phyloP scores from a whole-genome alignment of 2,888 invertebrate genomes.

The Deilephila porcellus region DNA sequence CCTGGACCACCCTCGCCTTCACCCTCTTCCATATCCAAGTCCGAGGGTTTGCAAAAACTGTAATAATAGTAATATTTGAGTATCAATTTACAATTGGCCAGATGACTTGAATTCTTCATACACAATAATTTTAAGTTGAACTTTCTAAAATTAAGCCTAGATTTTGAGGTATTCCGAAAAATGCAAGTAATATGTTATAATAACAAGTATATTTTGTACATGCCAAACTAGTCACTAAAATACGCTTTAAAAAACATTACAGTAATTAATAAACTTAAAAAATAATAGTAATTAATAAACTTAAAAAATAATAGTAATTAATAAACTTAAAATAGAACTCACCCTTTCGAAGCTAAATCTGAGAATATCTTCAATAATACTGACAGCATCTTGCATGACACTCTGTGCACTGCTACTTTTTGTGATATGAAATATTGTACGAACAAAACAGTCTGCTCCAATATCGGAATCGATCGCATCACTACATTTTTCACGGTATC shows the following conservation, averaged over 20 bases:
- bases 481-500: conserved; percentile 65
- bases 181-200: too few species aligned
- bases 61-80: not conserved
- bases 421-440: conserved; percentile 92
- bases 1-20: conserved; percentile 87
- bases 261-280: too few species aligned
- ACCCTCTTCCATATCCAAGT: conserved; percentile 91
- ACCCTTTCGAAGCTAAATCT: conserved; percentile 89
- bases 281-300: too few species aligned
- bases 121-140: too few species aligned
- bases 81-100: not conserved
- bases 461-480: conserved; percentile 86
- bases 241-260: too few species aligned
- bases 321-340: conserved; percentile 60
- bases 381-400: conserved; percentile 92
- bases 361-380: conserved; percentile 93
- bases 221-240: too few species aligned
- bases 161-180: too few species aligned
- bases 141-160: too few species aligned
- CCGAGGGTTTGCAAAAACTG: conserved; percentile 97
- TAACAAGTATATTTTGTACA: too few species aligned
- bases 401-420: conserved; percentile 90
- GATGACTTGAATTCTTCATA: too few species aligned
- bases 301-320: not conserved
- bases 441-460: conserved; percentile 90